Evolutionary conservation across 2,888 invertebrate genomes (phyloP), one percentile per base, ranked within the genome.

Genomic region (Trachelus iudaicus): DNA sequence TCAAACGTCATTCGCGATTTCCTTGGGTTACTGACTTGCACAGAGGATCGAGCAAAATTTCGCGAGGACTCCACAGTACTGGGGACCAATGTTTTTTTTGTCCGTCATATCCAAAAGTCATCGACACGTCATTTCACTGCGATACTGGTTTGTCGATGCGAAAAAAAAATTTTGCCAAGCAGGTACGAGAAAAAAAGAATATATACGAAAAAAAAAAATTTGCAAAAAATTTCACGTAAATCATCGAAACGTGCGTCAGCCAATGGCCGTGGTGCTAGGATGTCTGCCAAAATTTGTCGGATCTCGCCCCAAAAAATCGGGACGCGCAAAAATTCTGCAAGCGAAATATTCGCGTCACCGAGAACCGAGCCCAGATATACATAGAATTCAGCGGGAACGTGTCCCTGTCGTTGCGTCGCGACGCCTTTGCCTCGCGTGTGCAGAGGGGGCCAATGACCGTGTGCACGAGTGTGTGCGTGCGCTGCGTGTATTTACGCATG

Each of bases 391-490:
- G 23, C 23, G 23, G 56, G 56, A 15, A 23, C 23, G 56, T 23
- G 71, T 71, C 13, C 71, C 23, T 31, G 31, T 71, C 31, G 71
- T 11, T 69, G 33, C 33, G 33, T 40, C 34, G 76, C 33, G 31
- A 76, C 35, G 34, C 76, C 13, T 13, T 71, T 73, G 23, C 35
- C 75, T 71, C 33, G 69, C 69, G 40, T 11, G 69, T 23, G 68
- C 40, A 77, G 23, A 56, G 35, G 69, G n/a, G n/a, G n/a, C 35
- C 31, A 69, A 76, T 71, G 76, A n/a, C 40, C n/a, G 31, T 76
- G 76, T 73, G 33, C 75, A 15, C 76, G 37, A n/a, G 69, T 69
- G 30, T 71, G 73, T 34, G 56, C 11, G 69, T 3, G 35, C 23
- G 34, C 35, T 56, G 56, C 9, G 40, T 15, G 40, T 40, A 40